Evolutionary conservation across 2,113 vertebrate species (phyloP), one percentile per base, ranked within the genome.

Genomic region (Eleginops maclovinus): DNA sequence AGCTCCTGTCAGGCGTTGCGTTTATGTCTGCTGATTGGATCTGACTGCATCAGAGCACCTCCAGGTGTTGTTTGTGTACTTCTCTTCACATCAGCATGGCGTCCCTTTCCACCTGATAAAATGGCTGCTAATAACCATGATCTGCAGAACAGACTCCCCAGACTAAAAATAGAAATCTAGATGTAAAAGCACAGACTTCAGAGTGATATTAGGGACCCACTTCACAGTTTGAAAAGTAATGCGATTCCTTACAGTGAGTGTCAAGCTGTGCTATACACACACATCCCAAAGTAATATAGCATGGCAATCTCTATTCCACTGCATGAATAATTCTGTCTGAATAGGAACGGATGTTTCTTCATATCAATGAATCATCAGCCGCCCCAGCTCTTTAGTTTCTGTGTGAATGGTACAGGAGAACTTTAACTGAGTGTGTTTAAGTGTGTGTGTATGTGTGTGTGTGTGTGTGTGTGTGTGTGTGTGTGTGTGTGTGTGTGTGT

Each of bases 301-400:
- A 65, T 80, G 76, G 88, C 80, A 90, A 91, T 91, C 90, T 91
- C 75, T 92, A 82, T 87, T 67, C 81, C 84, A 63, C 62, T 31
- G 70, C 89, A 94, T 94, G 87, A 94, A 95, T 94, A 93, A 94
- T 94, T 94, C 92, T 88, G 80, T 94, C 90, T 93, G 93, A 94
- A 91, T 88, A 91, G 82, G 81, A 83, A 43, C 58, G 82, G 84
- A 93, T 86, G 85, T 91, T 93, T 92, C 83, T 81, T 92, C 75
- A 85, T 89, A 91, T 92, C 88, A 91, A 82, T 91, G 93, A 93
- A 90, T 93, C 89, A 93, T 89, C 91, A 91, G 82, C 77, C 66
- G 44, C 75, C 78, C 74, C 83, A 87, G 76, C 79, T 81, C 83
- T 87, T 81, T 78, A 86, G 77, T 64, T 56, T 85, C 68, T 82